These are phyloP conservation scores for Capricornis sumatraensis DNA, from an alignment of 2,113 vertebrate species.

Conservation along the genomic window DNA sequence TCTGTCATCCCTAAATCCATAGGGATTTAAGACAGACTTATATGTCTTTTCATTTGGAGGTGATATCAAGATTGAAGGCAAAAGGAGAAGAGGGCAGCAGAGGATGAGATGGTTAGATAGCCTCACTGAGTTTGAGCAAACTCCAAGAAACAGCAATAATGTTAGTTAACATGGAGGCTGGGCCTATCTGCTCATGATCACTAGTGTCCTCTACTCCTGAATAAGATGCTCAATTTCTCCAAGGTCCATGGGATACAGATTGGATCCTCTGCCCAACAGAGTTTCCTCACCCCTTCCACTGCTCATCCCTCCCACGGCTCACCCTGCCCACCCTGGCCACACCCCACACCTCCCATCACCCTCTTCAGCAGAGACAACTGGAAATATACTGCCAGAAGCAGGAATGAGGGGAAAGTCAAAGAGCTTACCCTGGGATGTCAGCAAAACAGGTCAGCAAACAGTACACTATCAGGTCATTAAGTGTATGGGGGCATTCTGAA, in stretches of 20 bases:
- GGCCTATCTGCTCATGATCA: not conserved
- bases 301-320: too few species aligned
- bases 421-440: not conserved
- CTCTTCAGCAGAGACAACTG: not conserved
- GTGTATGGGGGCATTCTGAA: not conserved
- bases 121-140: not conserved
- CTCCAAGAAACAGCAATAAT: not conserved
- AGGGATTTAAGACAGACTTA: not conserved
- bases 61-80: not conserved
- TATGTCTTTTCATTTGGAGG: not conserved
- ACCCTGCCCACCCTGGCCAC: too few species aligned
- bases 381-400: not conserved
- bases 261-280: not conserved
- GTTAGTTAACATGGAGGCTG: not conserved
- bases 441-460: not conserved
- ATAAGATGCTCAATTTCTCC: not conserved
- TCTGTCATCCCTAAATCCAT: not conserved
- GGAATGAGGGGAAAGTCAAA: not conserved
- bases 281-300: not conserved
- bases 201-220: not conserved
- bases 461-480: not conserved
- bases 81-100: not conserved
- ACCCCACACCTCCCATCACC: rapidly evolving
- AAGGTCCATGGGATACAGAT: not conserved
- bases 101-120: not conserved